A percentile compares a stretch with the other conserved stretches of the same genome.
Conservation (phyloP, 2,113 vertebrate species). For the Eulemur macaco region DNA sequence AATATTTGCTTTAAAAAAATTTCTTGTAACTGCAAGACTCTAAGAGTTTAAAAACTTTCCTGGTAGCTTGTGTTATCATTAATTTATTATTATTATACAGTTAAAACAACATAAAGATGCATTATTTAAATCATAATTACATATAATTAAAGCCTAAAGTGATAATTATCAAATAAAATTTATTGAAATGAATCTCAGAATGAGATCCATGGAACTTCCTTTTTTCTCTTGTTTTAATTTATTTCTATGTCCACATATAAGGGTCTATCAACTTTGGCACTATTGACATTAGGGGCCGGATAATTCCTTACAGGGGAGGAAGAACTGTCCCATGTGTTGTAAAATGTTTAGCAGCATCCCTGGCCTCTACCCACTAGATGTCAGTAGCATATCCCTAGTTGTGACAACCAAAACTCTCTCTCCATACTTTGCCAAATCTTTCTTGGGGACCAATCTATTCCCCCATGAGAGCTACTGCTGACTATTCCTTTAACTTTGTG, state of each 20-base stretch:
- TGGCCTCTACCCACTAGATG: neutral
- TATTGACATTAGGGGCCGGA: accelerated
- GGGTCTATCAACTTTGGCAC: neutral
- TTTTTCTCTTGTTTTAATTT: neutral
- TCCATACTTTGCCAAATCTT: neutral
- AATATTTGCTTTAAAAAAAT: neutral
- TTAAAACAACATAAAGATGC: neutral
- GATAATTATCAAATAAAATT: neutral
- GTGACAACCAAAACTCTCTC: neutral
- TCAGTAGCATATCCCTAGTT: neutral
- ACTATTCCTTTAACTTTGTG: neutral
- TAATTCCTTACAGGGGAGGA: accelerated
- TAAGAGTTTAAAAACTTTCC: neutral
- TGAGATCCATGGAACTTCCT: accelerated
- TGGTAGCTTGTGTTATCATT: neutral
- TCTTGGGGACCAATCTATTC: neutral
- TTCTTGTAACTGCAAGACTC: too few relatives aligned
- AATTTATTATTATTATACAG: neutral
- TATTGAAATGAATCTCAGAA: neutral
- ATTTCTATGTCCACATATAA: accelerated
- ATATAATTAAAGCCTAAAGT: neutral
- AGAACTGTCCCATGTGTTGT: accelerated
- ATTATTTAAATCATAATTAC: neutral
- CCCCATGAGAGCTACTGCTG: accelerated
- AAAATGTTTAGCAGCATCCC: neutral